These are phyloP conservation scores for Brevimyrus niger DNA, from an alignment of 2,113 vertebrate genomes.

Conservation along the genomic window DNA sequence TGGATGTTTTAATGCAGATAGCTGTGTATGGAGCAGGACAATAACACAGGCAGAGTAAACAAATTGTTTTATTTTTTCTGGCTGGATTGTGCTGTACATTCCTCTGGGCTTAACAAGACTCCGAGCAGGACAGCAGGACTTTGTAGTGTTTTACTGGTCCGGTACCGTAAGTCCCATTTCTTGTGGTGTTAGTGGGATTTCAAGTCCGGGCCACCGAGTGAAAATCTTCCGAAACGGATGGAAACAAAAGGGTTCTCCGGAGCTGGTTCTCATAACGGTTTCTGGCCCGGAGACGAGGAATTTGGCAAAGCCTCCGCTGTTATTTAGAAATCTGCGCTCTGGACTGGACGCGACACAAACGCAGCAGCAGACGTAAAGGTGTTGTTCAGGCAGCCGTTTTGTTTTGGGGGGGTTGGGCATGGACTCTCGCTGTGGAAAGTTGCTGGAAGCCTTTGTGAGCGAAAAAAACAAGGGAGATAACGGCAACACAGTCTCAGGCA, in stretches of 20 bases:
- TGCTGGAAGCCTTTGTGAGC: conserved; percentile 44
- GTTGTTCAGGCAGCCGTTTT: conserved; percentile 43
- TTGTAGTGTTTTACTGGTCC: neutral
- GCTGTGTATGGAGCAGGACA: neutral
- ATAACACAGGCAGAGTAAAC: neutral
- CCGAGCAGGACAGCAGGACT: neutral
- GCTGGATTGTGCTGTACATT: conserved; percentile 12
- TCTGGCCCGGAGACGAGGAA: conserved; percentile 32
- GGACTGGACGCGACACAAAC: conserved; percentile 34
- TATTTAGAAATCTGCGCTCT: conserved; percentile 36
- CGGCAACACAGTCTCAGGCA: conserved; percentile 10
- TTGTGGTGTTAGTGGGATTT: conserved; percentile 12
- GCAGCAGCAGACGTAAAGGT: conserved; percentile 40
- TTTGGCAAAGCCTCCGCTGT: conserved; percentile 41
- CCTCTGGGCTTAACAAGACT: neutral
- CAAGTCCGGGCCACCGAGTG: conserved; percentile 20
- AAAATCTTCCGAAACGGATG: conserved; percentile 35
- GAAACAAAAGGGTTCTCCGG: conserved; percentile 32
- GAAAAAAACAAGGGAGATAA: conserved; percentile 31
- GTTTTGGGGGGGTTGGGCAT: conserved; percentile 31
- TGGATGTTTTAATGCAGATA: neutral
- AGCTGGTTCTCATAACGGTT: conserved; percentile 33
- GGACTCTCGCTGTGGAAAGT: conserved; percentile 42
- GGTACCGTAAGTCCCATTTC: conserved; percentile 31
- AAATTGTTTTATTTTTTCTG: neutral